Evolutionary conservation across 1,140 invertebrate species (phyloP).

Genomic region (Galleria mellonella): DNA sequence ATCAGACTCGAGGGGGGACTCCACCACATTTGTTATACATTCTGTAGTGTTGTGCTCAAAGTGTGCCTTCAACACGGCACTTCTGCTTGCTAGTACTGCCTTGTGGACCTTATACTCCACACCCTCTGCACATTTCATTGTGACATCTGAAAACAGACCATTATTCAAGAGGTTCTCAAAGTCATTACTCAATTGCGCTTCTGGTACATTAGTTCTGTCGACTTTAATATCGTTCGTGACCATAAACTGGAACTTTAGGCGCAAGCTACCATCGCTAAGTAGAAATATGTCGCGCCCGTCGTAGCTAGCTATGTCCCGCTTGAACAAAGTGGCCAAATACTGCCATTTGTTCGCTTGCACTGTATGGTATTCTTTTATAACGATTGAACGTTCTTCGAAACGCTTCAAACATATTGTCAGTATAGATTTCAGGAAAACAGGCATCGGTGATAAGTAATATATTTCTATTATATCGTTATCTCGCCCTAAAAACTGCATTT

Average conservation of each 20-base stretch:
- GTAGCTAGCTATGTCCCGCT: constrained; percentile 44
- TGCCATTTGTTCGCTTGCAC: constrained; percentile 63
- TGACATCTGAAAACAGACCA: constrained; percentile 58
- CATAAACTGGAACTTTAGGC: constrained; percentile 60
- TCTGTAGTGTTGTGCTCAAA: constrained; percentile 83
- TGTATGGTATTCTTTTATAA: constrained; percentile 56
- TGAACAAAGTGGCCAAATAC: constrained; percentile 53
- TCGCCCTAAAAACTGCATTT: constrained; percentile 58
- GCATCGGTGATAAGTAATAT: constrained; percentile 49
- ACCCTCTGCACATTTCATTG: constrained; percentile 54
- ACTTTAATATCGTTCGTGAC: constrained; percentile 58
- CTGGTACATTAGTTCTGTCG: constrained; percentile 34
- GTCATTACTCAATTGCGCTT: constrained; percentile 48
- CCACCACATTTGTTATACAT: constrained; percentile 76
- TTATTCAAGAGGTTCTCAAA: constrained; percentile 55
- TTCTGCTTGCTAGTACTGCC: constrained; percentile 66
- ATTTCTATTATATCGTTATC: constrained; percentile 61
- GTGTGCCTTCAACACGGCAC: constrained; percentile 81
- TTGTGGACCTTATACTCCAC: constrained; percentile 59
- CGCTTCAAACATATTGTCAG: constrained; percentile 55
- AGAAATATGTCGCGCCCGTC: constrained; percentile 43
- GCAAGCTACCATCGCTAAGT: constrained; percentile 49
- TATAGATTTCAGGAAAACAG: constrained; percentile 58
- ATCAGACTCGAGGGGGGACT: constrained; percentile 75
- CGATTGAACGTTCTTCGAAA: constrained; percentile 57